Percentiles rank a stretch among this genome's conserved stretches.
Conservation (phyloP, 2,888 invertebrate genomes). For the Chydorus sphaericus region DNA sequence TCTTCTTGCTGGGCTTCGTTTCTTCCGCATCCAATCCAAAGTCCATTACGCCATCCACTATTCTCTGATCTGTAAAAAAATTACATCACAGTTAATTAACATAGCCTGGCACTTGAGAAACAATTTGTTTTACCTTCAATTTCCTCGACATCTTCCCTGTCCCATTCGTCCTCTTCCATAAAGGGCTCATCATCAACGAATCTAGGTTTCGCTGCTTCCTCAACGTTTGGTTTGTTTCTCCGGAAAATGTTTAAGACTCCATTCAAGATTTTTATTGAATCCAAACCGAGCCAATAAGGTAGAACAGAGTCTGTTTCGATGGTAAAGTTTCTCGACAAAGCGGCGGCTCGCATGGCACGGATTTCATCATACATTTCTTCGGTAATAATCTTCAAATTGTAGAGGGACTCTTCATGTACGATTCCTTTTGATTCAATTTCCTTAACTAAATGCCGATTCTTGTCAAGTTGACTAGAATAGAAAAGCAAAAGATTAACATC, state of each 20-base stretch:
- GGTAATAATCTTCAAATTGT: neutral
- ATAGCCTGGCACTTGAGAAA: too few species aligned
- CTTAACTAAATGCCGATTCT: neutral
- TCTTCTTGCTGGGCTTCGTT: neutral
- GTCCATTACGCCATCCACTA: neutral
- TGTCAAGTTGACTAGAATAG: neutral
- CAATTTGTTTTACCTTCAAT: too few species aligned
- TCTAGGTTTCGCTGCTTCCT: neutral
- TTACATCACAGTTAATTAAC: neutral
- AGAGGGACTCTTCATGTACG: neutral
- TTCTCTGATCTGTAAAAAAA: neutral
- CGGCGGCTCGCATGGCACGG: neutral
- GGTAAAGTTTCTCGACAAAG: too few species aligned
- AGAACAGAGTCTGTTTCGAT: neutral
- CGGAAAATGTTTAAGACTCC: too few species aligned
- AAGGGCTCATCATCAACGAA: neutral
- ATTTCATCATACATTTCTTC: neutral
- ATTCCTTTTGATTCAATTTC: neutral
- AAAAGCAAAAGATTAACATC: neutral
- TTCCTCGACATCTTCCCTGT: constrained; percentile 11
- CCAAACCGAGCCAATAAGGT: neutral
- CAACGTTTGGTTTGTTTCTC: too few species aligned
- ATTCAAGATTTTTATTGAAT: neutral
- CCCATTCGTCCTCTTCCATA: constrained; percentile 12
- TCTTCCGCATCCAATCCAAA: neutral